Base-by-base conservation (phyloP, 2,113 vertebrate genomes). In the Cebidichthys violaceus region DNA sequence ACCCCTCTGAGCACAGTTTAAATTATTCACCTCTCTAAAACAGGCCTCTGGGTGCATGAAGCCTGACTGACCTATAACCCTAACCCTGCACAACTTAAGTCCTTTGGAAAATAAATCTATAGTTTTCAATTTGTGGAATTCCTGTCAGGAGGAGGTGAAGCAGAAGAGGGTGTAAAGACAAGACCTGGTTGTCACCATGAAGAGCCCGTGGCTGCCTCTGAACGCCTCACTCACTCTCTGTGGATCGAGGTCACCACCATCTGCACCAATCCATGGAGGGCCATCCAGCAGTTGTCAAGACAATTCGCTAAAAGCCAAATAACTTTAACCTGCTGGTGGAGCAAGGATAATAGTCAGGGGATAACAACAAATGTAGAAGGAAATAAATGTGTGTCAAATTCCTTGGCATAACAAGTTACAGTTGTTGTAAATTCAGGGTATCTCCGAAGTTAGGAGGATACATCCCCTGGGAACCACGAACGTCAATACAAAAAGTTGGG, bases 1-100 rank as follows among this genome's bases (percentile, higher is more conserved):
- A 24, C 62, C 71, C 45, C 84, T 73, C 82, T 75, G 81, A 89
- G 83, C 66, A 65, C 78, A 75, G 52, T 84, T 90, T 93, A 89
- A 93, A 93, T 94, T 91, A 93, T 95, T 95, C 89, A 94, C 75
- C 66, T 81, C 81, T 85, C 86, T 88, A 84, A 94, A 93, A 90
- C 61, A 59, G 86, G 81, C 81, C 85, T 88, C 77, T 89, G 78
- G 87, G 80, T 80, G 78, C 72, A 79, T 27, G 70, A 84, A 82
- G 81, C 64, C 77, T 57, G 77, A 45, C 74, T 91, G 90, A 94
- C 90, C 91, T 92, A 83, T 92, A 71, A 93, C 89, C 91, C 91
- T 92, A 71, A 93, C 89, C 91, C 91, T 61, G n/a, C 54, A 50
- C 15, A 8, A 80, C 74, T 78, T 27, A 0, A 45, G 35, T 50